Evolutionary conservation across 53 echinoderm and acorn worm species (phyloP).

Genomic region (Arbacia lixula): DNA sequence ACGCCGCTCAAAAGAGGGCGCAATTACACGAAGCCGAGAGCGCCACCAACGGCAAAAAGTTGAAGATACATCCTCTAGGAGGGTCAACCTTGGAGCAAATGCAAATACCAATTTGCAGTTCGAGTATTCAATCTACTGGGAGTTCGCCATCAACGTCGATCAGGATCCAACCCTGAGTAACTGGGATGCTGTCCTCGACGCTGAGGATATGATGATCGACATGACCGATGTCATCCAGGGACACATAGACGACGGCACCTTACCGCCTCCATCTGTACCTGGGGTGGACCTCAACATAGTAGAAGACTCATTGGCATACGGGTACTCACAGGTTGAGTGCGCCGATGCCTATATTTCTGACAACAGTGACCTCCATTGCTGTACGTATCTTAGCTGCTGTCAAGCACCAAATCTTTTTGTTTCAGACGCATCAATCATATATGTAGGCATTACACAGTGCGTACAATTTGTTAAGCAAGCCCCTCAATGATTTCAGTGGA

Average conservation of each 20-base stretch:
- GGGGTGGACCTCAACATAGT: slow-evolving; percentile 51
- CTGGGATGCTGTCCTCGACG: slow-evolving; percentile 38
- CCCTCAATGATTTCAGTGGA: too few species aligned
- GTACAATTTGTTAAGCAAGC: too few species aligned
- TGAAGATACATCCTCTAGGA: not conserved
- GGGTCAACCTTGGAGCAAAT: not conserved
- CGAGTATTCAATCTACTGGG: slow-evolving; percentile 37
- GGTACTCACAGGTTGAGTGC: slow-evolving; percentile 32
- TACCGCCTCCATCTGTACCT: slow-evolving; percentile 30
- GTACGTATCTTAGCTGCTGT: too few species aligned
- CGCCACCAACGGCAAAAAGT: not conserved
- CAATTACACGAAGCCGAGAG: not conserved
- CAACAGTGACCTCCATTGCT: slow-evolving; percentile 34
- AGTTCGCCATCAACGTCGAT: slow-evolving; percentile 37
- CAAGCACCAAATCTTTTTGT: too few species aligned
- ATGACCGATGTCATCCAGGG: slow-evolving; percentile 4
- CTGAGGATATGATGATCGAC: slow-evolving; percentile 19
- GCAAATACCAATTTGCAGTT: not conserved
- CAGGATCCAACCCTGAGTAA: slow-evolving; percentile 38
- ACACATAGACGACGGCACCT: slow-evolving; percentile 18
- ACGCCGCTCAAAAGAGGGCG: not conserved
- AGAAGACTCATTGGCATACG: slow-evolving; percentile 45
- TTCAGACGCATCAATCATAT: too few species aligned
- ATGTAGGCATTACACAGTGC: too few species aligned
- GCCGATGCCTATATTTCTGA: slow-evolving; percentile 11